Evolutionary conservation across 2,797 vertebrate species (phyloP).

Genomic region (Gastrophryne carolinensis): DNA sequence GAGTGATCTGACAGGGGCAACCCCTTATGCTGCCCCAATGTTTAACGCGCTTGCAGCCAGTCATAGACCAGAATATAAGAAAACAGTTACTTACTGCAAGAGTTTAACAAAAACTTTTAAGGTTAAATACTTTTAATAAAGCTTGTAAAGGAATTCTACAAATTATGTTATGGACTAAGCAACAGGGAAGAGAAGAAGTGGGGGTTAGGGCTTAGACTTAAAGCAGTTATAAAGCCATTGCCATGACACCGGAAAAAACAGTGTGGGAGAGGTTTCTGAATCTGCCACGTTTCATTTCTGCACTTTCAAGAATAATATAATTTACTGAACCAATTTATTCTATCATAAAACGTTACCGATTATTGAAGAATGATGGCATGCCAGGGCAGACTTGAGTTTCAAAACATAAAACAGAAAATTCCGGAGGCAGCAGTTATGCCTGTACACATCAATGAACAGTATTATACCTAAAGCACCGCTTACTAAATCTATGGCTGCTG

Average conservation of each 20-base stretch:
- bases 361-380: slow-evolving; percentile 49
- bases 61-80: neutral
- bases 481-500: neutral
- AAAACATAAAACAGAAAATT: slow-evolving; percentile 44
- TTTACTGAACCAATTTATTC: slow-evolving; percentile 51
- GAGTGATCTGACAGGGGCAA: too few species aligned
- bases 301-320: slow-evolving; percentile 51
- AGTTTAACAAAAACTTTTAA: neutral
- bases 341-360: slow-evolving; percentile 49
- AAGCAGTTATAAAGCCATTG: slow-evolving; percentile 9
- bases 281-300: slow-evolving; percentile 40
- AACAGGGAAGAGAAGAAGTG: too few species aligned
- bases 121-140: neutral
- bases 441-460: slow-evolving; percentile 6
- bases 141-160: slow-evolving; percentile 10
- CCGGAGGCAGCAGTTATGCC: slow-evolving; percentile 9
- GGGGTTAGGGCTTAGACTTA: slow-evolving; percentile 21
- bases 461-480: slow-evolving; percentile 9
- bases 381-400: slow-evolving; percentile 30
- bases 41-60: too few species aligned
- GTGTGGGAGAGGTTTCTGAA: neutral
- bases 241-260: slow-evolving; percentile 11
- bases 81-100: neutral
- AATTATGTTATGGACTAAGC: slow-evolving; percentile 9
- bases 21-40: too few species aligned